Conservation (phyloP, 2,888 invertebrate genomes). For the Quadroppia sp. region DNA sequence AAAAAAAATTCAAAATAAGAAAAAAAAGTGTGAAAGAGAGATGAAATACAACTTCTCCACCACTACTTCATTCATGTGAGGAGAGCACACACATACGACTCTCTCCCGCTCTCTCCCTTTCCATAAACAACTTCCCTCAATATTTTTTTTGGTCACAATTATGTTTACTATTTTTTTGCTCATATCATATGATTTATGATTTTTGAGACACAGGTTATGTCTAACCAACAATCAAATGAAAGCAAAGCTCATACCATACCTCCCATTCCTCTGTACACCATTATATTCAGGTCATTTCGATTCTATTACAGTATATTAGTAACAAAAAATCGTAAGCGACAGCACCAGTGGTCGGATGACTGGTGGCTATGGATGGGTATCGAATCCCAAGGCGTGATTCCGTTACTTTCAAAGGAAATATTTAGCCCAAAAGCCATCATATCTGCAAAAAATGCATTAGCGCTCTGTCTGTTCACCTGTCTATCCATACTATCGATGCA, state of each 20-base stretch:
- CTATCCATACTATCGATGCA: neutral
- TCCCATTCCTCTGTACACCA: neutral
- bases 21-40: neutral
- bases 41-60: neutral
- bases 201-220: neutral
- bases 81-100: neutral
- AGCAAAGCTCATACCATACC: no score
- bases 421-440: constrained; percentile 10
- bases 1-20: constrained; percentile 21
- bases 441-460: constrained; percentile 7
- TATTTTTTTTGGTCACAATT: no score
- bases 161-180: neutral
- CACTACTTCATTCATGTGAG: neutral
- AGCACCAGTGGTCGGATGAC: neutral
- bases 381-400: constrained; percentile 32
- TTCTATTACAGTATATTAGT: neutral
- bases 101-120: no score
- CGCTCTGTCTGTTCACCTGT: neutral
- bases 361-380: constrained; percentile 30
- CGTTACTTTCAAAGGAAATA: constrained; percentile 33
- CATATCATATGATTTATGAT: constrained; percentile 14
- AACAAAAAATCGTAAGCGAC: neutral
- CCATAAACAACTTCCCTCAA: neutral
- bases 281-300: neutral
- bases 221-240: constrained; percentile 17